phyloP scores from a whole-genome alignment of 2,797 vertebrate genomes.

The Catamblyrhynchus diadema region DNA sequence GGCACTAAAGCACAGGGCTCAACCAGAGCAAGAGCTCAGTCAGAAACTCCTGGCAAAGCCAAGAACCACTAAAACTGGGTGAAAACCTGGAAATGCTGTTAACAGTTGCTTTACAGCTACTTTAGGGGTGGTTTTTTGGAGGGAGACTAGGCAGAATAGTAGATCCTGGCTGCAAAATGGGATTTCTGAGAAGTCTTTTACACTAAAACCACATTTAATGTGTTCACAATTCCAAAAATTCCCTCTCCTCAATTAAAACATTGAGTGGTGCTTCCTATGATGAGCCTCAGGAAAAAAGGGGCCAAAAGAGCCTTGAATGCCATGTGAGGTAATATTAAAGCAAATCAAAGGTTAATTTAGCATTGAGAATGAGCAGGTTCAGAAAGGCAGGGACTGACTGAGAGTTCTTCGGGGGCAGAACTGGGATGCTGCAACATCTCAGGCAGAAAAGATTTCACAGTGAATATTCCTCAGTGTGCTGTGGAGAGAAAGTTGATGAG shows the following conservation, averaged over 20 bases:
- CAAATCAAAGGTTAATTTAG: neutral
- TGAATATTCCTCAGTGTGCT: neutral
- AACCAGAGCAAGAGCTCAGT: neutral
- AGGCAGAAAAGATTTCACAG: neutral
- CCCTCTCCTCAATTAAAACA: neutral
- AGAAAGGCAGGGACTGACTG: neutral
- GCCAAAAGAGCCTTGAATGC: neutral
- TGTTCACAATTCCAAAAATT: neutral
- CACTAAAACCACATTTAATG: accelerated
- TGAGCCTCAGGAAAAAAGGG: neutral
- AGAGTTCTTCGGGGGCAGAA: neutral
- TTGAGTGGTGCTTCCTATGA: neutral
- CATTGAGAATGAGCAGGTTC: neutral
- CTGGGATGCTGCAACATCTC: neutral
- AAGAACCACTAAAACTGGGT: neutral
- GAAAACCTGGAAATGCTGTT: neutral
- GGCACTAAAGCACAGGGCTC: neutral
- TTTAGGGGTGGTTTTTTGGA: neutral
- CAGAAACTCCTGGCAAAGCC: neutral
- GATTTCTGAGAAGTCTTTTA: neutral
- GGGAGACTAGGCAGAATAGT: neutral
- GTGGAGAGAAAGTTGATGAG: neutral
- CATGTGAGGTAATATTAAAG: neutral
- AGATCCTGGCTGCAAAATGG: neutral
- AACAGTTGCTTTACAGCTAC: neutral